Base-by-base conservation (phyloP, 2,113 vertebrate genomes). In the Pluvialis apricaria region DNA sequence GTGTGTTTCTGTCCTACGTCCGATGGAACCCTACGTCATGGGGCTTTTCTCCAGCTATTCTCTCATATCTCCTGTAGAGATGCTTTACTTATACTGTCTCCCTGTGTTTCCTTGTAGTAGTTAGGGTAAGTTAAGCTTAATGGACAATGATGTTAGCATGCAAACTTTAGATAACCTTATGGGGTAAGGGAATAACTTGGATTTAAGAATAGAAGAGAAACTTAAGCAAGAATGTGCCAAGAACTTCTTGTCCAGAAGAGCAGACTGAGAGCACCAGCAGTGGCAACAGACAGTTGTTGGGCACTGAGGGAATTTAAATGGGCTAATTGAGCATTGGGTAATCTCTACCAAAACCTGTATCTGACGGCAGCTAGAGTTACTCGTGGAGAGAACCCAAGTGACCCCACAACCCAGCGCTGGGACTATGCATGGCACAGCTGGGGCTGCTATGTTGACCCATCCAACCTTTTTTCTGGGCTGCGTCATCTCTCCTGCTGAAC, bases 1-100 rank as follows among this genome's bases (percentile, higher is more conserved):
- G n/a, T 0, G 0, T 60, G 40, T 69, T 80, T 76, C 6, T 5
- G 12, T 40, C 69, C 65, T 66, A 47, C 0, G 0, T 58, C 32
- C 25, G n/a, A 51, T 0, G 1, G 15, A 89, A 28, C 6, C 40
- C 49, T 61, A 9, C 13, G 2, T 44, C 52, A 72, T 3, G 31
- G 34, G 6, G 12, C 17, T 45, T 29, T 84, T 44, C 66, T 82
- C 42, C 51, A 60, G 60, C 17, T 75, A 1, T 73, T 86, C 16
- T 66, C 9, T 80, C 49, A 3, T n/a, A 18, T 54, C 40, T 83
- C 42, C 45, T 78, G 21, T 16, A 31, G 40, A 47, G 6, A 9
- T 9, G 54, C 13, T 72, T 80, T n/a, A 73, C 6, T 51, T 77
- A 3, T 9, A 7, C 5, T 15, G 19, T 52, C 40, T 57, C 15